phyloP scores from a whole-genome alignment of 2,113 vertebrate genomes.

The Pluvianellus socialis region DNA sequence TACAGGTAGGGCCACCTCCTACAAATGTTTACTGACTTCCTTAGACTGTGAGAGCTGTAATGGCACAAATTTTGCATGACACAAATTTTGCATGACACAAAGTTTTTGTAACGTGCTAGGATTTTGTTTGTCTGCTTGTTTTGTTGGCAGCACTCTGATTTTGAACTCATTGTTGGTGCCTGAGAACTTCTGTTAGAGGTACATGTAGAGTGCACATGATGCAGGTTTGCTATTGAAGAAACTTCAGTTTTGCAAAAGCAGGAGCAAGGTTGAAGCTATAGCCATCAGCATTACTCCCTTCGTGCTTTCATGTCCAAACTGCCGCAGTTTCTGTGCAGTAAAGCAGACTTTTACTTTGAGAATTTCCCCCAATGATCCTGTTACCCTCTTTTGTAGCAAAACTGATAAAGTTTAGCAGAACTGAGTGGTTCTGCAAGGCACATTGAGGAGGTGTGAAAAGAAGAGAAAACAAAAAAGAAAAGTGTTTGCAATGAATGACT shows the following conservation, averaged over 20 bases:
- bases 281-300: not conserved
- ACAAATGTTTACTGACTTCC: not conserved
- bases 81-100: not conserved
- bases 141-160: not conserved
- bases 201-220: not conserved
- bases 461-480: not conserved
- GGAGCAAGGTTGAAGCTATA: not conserved
- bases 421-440: not conserved
- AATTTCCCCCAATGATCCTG: not conserved
- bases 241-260: not conserved
- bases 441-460: not conserved
- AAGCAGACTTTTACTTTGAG: not conserved
- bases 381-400: not conserved
- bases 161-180: not conserved
- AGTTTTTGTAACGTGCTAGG: not conserved
- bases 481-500: not conserved
- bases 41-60: not conserved
- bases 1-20: not conserved
- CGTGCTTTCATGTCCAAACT: not conserved
- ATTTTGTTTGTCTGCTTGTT: not conserved
- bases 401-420: not conserved
- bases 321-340: not conserved
- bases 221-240: not conserved
- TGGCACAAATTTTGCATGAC: not conserved
- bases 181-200: not conserved